A percentile compares a stretch with the other conserved stretches of the same genome.
These are phyloP conservation scores for Melinopterus prodromus DNA, from an alignment of 2,888 invertebrate genomes.

Conservation along the genomic window DNA sequence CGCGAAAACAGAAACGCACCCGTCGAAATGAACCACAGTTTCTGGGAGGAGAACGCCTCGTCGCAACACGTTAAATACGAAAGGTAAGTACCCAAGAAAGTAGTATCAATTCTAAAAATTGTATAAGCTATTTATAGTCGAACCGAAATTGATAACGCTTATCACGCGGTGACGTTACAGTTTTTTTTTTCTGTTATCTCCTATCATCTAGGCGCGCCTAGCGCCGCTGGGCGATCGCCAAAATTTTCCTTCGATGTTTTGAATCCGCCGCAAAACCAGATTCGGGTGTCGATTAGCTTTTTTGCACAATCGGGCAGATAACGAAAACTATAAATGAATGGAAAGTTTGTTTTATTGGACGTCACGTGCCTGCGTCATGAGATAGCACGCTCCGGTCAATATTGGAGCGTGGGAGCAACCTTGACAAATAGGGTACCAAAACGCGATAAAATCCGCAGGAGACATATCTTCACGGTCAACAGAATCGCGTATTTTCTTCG, in stretches of 20 bases:
- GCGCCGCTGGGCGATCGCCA: not conserved
- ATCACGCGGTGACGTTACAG: not conserved
- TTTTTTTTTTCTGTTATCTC: not conserved
- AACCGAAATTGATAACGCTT: not conserved
- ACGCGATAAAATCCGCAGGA: not conserved
- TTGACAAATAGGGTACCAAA: constrained; percentile 21
- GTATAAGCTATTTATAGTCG: not conserved
- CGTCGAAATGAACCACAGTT: constrained; percentile 60
- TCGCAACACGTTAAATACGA: constrained; percentile 65
- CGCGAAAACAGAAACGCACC: constrained; percentile 19
- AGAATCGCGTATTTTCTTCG: not conserved
- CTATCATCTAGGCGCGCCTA: too few relatives aligned
- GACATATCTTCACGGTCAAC: not conserved
- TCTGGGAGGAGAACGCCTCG: constrained; percentile 64
- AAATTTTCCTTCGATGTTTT: constrained; percentile 5
- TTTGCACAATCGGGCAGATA: constrained; percentile 9
- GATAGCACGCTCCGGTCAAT: constrained; percentile 27
- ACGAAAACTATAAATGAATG: constrained; percentile 33
- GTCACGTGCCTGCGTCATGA: constrained; percentile 38
- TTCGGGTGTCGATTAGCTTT: not conserved
- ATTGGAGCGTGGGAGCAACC: constrained; percentile 24
- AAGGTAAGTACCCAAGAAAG: constrained; percentile 57
- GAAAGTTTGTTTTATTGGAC: constrained; percentile 36
- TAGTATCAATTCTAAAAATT: constrained; percentile 9
- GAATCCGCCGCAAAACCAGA: not conserved